Evolutionary conservation across 1,140 invertebrate species (phyloP).

Genomic region (Lasaia peninsularis): DNA sequence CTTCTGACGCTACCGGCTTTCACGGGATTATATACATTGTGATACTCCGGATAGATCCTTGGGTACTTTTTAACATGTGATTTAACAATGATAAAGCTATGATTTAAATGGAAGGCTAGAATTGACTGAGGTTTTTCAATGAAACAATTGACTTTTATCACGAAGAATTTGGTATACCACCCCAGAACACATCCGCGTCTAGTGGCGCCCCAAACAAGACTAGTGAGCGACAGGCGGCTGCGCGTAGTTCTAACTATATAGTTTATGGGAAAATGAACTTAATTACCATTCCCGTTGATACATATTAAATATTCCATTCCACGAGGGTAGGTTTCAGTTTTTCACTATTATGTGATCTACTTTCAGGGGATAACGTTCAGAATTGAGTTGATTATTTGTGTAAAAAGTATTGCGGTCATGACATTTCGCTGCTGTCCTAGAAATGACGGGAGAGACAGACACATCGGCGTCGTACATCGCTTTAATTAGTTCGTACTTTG

Average conservation of each 20-base stretch:
- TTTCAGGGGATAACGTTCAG: conserved; percentile 15
- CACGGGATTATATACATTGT: conserved; percentile 34
- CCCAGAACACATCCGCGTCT: conserved; percentile 40
- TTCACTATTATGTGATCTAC: conserved; percentile 16
- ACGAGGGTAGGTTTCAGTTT: not conserved
- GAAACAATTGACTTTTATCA: conserved; percentile 45
- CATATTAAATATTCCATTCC: not conserved
- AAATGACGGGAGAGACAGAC: conserved; percentile 33
- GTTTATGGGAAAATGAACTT: conserved; percentile 15
- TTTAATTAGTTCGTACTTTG: not conserved
- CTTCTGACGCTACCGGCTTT: conserved; percentile 39
- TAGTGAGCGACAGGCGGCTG: conserved; percentile 45
- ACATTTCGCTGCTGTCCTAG: conserved; percentile 27
- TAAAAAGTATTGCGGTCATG: conserved; percentile 4
- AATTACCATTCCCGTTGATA: conserved; percentile 15
- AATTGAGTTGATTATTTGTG: conserved; percentile 3
- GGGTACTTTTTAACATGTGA: not conserved
- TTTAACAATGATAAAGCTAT: conserved; percentile 16
- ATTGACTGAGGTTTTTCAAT: conserved; percentile 42
- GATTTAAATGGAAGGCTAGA: conserved; percentile 50
- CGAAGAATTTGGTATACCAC: conserved; percentile 29
- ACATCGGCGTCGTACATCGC: conserved; percentile 24
- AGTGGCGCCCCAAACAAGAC: conserved; percentile 54
- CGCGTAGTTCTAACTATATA: not conserved
- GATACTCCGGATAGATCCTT: conserved; percentile 14